Percentiles rank a stretch among this genome's conserved stretches.
Conservation (phyloP, 2,888 invertebrate genomes). For the Palloptera scutellata region DNA sequence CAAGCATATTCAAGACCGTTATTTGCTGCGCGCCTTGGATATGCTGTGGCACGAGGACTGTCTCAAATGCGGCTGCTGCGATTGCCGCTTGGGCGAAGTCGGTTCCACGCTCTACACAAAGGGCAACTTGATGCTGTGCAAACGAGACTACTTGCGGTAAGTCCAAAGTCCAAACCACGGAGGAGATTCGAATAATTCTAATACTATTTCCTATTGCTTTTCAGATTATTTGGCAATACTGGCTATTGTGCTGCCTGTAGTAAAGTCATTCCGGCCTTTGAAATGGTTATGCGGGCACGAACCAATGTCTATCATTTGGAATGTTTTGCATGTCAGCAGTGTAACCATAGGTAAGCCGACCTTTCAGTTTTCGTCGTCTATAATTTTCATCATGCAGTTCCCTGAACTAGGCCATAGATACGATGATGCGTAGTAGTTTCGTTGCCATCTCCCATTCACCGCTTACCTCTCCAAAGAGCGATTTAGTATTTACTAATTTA, state of each 20-base stretch:
- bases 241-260: slow-evolving; percentile 97
- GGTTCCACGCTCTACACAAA: slow-evolving; percentile 95
- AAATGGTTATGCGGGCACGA: slow-evolving; percentile 98
- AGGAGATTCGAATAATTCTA: neutral
- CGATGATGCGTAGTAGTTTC: too few species aligned
- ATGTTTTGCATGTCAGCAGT: slow-evolving; percentile 98
- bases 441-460: neutral
- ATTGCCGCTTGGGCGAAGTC: slow-evolving; percentile 95
- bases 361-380: neutral
- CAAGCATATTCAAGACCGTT: slow-evolving; percentile 92
- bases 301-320: slow-evolving; percentile 97
- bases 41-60: slow-evolving; percentile 98
- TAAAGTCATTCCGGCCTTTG: slow-evolving; percentile 97
- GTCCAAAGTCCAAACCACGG: slow-evolving; percentile 30
- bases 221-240: slow-evolving; percentile 91
- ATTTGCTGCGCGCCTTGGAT: slow-evolving; percentile 89
- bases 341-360: slow-evolving; percentile 88
- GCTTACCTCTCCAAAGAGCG: neutral
- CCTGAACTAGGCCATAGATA: too few species aligned
- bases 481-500: slow-evolving; percentile 4
- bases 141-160: slow-evolving; percentile 93
- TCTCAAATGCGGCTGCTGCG: slow-evolving; percentile 96
- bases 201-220: slow-evolving; percentile 31
- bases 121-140: slow-evolving; percentile 94
- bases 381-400: neutral